Evolutionary conservation across 1,140 invertebrate genomes (phyloP), one percentile per base, ranked within the genome.

Genomic region (Archegozetes longisetosus): DNA sequence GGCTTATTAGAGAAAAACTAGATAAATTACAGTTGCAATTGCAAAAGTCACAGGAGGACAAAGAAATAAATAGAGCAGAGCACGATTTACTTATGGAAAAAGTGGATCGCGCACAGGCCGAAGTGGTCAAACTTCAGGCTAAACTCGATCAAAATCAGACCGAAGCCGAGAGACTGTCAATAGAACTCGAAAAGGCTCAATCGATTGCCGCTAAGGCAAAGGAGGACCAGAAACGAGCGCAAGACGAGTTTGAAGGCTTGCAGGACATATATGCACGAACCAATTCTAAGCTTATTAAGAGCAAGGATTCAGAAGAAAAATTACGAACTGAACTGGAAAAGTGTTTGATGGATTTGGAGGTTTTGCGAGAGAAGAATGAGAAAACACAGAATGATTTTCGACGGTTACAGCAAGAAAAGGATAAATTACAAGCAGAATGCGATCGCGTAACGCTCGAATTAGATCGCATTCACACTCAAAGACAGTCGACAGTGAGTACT

Each of bases 71-170:
- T 40, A 84, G 85, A 74, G 87, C 87, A 73, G 89, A 94, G 73
- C 85, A 88, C 69, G 88, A 93, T 68, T 86, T 89, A 73, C 81
- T 91, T 73, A 74, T 89, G 65, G 89, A 92, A 74, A 92, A 92
- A 77, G 88, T 89, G 71, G 89, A 93, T 73, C 84, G 87, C 46
- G 55, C 83, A 1, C 87, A 93, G 71, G 86, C 83, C 66, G 88
- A 93, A 70, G 79, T 88, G 29, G 90, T 87, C 70, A 80, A 88
- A 47, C 71, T 91, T 28, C 86, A 91, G 70, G 86, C 85, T 58
- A 85, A 86, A 67, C 79, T 89, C 70, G 88, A 94, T 60, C 82
- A 84, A 14, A 76, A 84, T 48, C 85, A 90, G 72, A 83, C 84
- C 0, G 88, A 93, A 69, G 84, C 86, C 68, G 86, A 90, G 65